Evolutionary conservation across 2,113 vertebrate genomes (phyloP), one percentile per base, ranked within the genome.

Genomic region (Cyanoderma ruficeps): DNA sequence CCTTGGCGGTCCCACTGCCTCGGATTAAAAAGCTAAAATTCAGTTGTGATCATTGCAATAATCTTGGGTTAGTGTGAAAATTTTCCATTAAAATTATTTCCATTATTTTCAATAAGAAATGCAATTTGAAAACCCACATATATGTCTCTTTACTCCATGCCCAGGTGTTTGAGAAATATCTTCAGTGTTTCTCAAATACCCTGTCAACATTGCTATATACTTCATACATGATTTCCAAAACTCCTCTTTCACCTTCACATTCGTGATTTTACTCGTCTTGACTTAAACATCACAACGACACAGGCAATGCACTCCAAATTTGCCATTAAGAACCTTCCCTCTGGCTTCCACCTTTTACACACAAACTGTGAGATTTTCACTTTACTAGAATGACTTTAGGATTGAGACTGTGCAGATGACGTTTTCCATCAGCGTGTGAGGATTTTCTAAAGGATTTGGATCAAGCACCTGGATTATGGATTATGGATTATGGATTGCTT

Each of bases 21-120:
- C 49, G 65, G 64, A 94, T 94, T 88, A 93, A 90, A 96, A 94
- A 75, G 24, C 22, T 83, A 81, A 92, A 93, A 81, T 90, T 88
- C 56, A 67, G 8, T 42, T 90, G 28, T 57, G 20, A 89, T 87
- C 47, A 35, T 75, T 69, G 44, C 25, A 92, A 63, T 46, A 46
- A 71, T 75, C 31, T 86, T 39, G 57, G 68, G 10, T 30, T 55
- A 80, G 27, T 30, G 9, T 55, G 30, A 81, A 78, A 63, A 63
- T 20, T 76, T 87, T 61, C 31, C 41, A 56, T 61, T 82, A 82
- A 72, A 85, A 55, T 16, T 49, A 49, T 49, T 24, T 49, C 47
- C 47, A 49, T 75, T 49, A 3, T 82, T 57, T 69, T 82, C 14
- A 72, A 39, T 65, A 46, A 83, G 33, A 69, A 23, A 9, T 22